Base-by-base conservation (phyloP, 2,797 vertebrate species). In the Sebastes glaucus region DNA sequence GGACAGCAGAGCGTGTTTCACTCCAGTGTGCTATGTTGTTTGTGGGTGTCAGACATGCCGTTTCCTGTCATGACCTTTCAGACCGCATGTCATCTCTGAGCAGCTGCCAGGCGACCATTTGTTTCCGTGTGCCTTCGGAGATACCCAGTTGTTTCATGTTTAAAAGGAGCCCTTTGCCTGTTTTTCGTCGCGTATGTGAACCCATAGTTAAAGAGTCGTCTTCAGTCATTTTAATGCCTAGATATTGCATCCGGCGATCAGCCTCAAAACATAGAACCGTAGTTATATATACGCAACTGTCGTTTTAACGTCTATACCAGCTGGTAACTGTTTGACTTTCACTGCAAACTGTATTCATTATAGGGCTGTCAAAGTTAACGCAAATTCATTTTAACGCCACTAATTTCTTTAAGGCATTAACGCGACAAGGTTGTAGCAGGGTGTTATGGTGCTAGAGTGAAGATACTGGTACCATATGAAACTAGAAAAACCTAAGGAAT, bases 1-100 rank as follows among this genome's bases (percentile, higher is more conserved):
- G 11, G 32, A 65, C 11, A 32, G 57, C 35, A 23, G 30, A 60
- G 27, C 14, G 10, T 2, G 11, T 56, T 59, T 71, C 32, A 64
- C 66, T 33, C 22, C 28, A 8, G 22, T 38, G 73, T 33, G 16
- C 22, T 32, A 14, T 23, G 63, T 27, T 64, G 71, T 70, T 61
- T 69, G 63, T 25, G 42, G 9, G 25, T 63, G 66, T 64, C 68
- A 65, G 77, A 62, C 49, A 20, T 78, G 38, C 7, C 2, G 25
- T 83, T 77, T 74, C 52, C 75, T 65, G 56, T 65, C 67, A 60
- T 70, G 76, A 83, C 74, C 64, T 78, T 87, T 74, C 42, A 70
- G 70, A 77, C 53, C 63, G 22, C 60, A 65, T 55, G 66, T 68
- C 9, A 33, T 49, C 57, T 71, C 33, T 30, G 69, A 85, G 42